Conservation (phyloP, 1,140 invertebrate species). For the Sycophila sp. region DNA sequence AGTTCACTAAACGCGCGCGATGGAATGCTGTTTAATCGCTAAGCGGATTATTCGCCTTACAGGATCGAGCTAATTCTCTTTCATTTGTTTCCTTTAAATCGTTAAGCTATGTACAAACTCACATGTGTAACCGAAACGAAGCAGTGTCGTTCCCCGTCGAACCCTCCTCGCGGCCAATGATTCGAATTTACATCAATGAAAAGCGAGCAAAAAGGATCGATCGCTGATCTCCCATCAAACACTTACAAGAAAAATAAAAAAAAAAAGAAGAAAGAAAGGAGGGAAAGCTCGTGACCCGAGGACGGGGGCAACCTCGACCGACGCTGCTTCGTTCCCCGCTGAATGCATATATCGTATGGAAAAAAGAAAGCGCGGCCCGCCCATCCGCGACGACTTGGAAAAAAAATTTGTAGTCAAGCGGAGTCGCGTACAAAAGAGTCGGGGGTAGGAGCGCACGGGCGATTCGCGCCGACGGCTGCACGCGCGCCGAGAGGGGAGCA, state of each 20-base stretch:
- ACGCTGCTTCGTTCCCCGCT: slow-evolving; percentile 19
- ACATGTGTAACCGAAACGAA: slow-evolving; percentile 18
- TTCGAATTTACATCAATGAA: no score
- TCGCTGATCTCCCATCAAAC: no score
- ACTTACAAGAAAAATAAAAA: background rate
- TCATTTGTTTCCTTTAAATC: slow-evolving; percentile 24
- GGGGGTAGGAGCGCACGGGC: no score
- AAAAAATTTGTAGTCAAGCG: no score
- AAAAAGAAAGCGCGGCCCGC: background rate
- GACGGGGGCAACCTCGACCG: no score
- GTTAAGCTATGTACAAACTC: slow-evolving; percentile 39
- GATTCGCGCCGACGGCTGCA: slow-evolving; percentile 4
- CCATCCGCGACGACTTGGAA: no score
- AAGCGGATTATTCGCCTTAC: slow-evolving; percentile 9
- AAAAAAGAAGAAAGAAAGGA: background rate
- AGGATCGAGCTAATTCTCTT: slow-evolving; percentile 28
- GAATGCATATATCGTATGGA: background rate
- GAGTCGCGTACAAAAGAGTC: no score
- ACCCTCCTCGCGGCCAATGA: background rate
- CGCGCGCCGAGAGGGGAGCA: slow-evolving; percentile 7
- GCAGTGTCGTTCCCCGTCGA: background rate
- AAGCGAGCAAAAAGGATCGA: no score
- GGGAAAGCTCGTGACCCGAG: no score
- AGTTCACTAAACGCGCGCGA: background rate
- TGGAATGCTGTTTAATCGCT: slow-evolving; percentile 24